Conservation (phyloP, 2,113 vertebrate species). For the Dasyornis broadbenti region DNA sequence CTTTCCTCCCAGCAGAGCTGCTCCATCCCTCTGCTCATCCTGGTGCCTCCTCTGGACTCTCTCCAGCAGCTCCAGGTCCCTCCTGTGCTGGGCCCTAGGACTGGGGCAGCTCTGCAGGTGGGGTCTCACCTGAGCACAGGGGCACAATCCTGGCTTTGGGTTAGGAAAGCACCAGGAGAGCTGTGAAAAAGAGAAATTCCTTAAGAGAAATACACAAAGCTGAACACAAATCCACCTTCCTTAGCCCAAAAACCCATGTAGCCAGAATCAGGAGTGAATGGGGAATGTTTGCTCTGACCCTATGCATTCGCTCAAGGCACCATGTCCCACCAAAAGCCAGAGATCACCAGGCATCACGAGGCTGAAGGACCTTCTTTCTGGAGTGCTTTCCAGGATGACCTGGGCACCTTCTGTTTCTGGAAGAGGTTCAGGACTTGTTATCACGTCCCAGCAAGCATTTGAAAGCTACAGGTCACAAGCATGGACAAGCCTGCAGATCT, state of each 20-base stretch:
- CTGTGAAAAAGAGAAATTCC: rapidly evolving
- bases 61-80: neutral
- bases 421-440: neutral
- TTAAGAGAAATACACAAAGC: neutral
- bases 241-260: neutral
- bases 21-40: neutral
- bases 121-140: neutral
- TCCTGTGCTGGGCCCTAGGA: neutral
- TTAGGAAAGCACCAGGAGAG: neutral
- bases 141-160: neutral
- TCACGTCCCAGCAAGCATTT: neutral
- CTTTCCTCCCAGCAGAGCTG: neutral
- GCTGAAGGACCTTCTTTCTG: neutral
- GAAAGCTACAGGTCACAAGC: neutral
- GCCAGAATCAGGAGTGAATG: rapidly evolving
- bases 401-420: neutral
- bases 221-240: neutral
- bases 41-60: neutral
- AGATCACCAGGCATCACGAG: neutral
- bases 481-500: neutral
- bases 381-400: neutral
- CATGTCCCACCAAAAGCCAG: neutral
- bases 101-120: neutral
- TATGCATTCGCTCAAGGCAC: rapidly evolving
- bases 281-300: neutral